A percentile compares a stretch with the other conserved stretches of the same genome.
phyloP scores from a whole-genome alignment of 2,888 invertebrate genomes.

The Epinotia bilunana region DNA sequence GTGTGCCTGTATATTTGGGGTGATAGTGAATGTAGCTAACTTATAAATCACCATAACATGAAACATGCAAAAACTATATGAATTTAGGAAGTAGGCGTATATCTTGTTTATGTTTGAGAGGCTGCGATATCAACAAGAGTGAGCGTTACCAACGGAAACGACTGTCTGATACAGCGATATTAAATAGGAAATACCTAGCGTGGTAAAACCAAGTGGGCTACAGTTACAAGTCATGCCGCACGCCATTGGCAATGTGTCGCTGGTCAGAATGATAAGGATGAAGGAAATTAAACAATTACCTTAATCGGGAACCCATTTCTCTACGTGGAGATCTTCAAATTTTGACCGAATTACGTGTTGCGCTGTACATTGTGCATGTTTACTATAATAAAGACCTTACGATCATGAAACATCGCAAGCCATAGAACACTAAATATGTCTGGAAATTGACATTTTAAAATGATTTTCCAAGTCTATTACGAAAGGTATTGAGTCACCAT shows the following conservation, averaged over 20 bases:
- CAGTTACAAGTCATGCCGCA: constrained; percentile 30
- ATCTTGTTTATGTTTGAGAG: constrained; percentile 37
- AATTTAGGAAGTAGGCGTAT: constrained; percentile 43
- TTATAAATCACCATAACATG: constrained; percentile 7
- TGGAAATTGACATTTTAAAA: constrained; percentile 58
- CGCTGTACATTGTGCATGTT: constrained; percentile 52
- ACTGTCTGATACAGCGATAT: constrained; percentile 13
- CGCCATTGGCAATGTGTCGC: neutral
- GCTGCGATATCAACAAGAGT: constrained; percentile 37
- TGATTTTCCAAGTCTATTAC: constrained; percentile 58
- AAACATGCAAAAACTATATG: neutral
- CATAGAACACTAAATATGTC: constrained; percentile 65
- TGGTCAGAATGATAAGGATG: constrained; percentile 37
- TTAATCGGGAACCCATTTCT: constrained; percentile 82
- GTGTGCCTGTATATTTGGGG: neutral
- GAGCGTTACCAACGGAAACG: constrained; percentile 34
- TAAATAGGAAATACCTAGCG: constrained; percentile 7
- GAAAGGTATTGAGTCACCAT: constrained; percentile 53
- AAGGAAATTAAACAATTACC: constrained; percentile 61
- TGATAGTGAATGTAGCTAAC: neutral
- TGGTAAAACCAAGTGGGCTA: constrained; percentile 50
- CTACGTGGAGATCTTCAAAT: constrained; percentile 70
- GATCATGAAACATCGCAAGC: constrained; percentile 71
- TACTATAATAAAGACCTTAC: constrained; percentile 55
- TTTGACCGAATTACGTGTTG: constrained; percentile 68